A percentile compares a stretch with the other conserved stretches of the same genome.
These are phyloP conservation scores for Saturnia pavonia DNA, from an alignment of 2,888 invertebrate species.

Conservation along the genomic window DNA sequence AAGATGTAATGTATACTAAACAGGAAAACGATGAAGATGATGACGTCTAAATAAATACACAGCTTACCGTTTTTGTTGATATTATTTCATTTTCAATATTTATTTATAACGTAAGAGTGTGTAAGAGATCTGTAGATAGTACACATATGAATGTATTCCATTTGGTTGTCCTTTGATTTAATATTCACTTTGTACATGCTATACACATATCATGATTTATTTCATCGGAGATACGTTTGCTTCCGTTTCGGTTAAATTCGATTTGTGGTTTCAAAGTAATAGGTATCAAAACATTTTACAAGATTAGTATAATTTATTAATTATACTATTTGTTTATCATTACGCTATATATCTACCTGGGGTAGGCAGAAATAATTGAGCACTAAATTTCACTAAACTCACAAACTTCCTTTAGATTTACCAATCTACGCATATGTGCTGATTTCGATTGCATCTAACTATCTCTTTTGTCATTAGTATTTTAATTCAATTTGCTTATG, in stretches of 20 bases:
- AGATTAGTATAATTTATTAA: not conserved
- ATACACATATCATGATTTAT: not conserved
- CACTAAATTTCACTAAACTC: too few relatives aligned
- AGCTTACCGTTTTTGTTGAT: not conserved
- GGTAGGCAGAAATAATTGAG: too few relatives aligned
- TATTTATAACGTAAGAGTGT: not conserved
- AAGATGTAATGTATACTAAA: too few relatives aligned
- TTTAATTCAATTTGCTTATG: too few relatives aligned
- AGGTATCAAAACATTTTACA: not conserved
- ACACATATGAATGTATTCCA: not conserved
- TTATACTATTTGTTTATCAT: too few relatives aligned
- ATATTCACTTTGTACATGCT: not conserved
- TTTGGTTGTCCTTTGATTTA: slow-evolving; percentile 5
- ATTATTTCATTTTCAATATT: not conserved
- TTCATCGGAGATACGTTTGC: not conserved
- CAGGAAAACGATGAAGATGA: too few relatives aligned
- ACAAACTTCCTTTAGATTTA: too few relatives aligned
- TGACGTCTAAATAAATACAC: not conserved
- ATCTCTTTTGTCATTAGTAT: too few relatives aligned
- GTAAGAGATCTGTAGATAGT: not conserved
- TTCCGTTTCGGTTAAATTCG: not conserved
- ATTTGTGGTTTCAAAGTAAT: not conserved
- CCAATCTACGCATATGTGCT: too few relatives aligned
- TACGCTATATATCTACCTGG: too few relatives aligned
- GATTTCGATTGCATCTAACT: too few relatives aligned